These are phyloP conservation scores for Drosophila fungiperda DNA, from an alignment of 2,888 invertebrate genomes.

Conservation along the genomic window DNA sequence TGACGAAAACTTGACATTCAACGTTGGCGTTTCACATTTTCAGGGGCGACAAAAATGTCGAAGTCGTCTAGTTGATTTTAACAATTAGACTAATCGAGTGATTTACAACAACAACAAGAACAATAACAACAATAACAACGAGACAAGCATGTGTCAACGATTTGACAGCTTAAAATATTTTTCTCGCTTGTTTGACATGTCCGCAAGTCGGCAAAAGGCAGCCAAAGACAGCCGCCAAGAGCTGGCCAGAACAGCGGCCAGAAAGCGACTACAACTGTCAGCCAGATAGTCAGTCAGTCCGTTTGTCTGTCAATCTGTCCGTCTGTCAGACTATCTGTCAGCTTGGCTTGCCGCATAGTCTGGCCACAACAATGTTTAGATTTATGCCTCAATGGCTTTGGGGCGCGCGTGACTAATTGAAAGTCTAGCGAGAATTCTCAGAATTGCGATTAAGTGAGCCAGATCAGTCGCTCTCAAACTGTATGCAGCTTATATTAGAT, in stretches of 20 bases:
- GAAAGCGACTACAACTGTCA: conserved; percentile 43
- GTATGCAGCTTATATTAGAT: neutral
- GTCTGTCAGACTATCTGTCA: conserved; percentile 45
- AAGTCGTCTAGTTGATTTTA: conserved; percentile 60
- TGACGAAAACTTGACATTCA: conserved; percentile 72
- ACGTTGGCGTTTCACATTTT: conserved; percentile 38
- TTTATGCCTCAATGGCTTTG: conserved; percentile 69
- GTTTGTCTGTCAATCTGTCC: conserved; percentile 41
- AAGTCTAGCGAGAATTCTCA: conserved; percentile 69
- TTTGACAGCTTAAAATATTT: conserved; percentile 80
- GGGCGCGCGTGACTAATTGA: conserved; percentile 78
- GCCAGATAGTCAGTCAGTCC: conserved; percentile 40
- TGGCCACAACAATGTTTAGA: conserved; percentile 73
- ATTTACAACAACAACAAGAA: conserved; percentile 62
- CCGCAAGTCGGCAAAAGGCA: conserved; percentile 39
- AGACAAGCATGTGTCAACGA: conserved; percentile 74
- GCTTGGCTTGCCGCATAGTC: conserved; percentile 40
- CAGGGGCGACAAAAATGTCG: conserved; percentile 54
- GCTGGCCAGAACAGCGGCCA: conserved; percentile 41
- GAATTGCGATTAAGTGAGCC: conserved; percentile 39
- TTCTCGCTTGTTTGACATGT: conserved; percentile 48
- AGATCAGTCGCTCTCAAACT: conserved; percentile 41
- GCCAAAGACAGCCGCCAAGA: conserved; percentile 41
- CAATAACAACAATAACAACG: conserved; percentile 28
- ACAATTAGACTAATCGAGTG: conserved; percentile 81